A percentile compares a stretch with the other conserved stretches of the same genome.
These are phyloP conservation scores for Desoria tigrina DNA, from an alignment of 2,888 invertebrate species.

Conservation along the genomic window DNA sequence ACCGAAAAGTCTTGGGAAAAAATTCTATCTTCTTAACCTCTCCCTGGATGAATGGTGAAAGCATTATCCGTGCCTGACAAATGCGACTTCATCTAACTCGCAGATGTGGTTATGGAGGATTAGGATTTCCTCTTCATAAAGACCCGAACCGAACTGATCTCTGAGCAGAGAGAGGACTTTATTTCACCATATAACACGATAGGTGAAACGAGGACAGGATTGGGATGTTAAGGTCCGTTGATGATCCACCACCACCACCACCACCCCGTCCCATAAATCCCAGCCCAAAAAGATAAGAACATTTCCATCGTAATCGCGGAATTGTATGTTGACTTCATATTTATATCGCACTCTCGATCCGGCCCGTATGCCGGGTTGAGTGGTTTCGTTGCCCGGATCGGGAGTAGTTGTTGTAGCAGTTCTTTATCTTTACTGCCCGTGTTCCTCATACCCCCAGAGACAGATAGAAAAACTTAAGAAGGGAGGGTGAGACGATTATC, in stretches of 20 bases:
- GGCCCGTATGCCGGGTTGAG: constrained; percentile 10
- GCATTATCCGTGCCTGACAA: constrained; percentile 21
- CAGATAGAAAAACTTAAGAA: constrained; percentile 3
- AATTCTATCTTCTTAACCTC: constrained; percentile 17
- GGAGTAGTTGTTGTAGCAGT: background rate
- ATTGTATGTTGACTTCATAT: no score
- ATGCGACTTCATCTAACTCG: constrained; percentile 10
- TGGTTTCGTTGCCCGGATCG: background rate
- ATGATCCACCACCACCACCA: no score
- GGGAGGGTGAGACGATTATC: constrained; percentile 4
- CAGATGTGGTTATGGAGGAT: constrained; percentile 19
- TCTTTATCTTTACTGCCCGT: no score
- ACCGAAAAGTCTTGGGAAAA: constrained; percentile 16
- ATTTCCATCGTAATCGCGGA: background rate
- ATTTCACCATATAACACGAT: background rate
- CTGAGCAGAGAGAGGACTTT: background rate
- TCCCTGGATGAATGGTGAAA: constrained; percentile 19
- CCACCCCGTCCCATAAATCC: constrained; percentile 14
- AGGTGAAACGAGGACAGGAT: background rate
- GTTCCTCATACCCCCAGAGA: background rate
- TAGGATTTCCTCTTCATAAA: constrained; percentile 7
- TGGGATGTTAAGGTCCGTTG: background rate
- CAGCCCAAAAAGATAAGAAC: background rate
- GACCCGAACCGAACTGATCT: background rate
- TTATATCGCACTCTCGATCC: no score